Conservation (phyloP, 2,797 vertebrate species). For the Lemur catta region DNA sequence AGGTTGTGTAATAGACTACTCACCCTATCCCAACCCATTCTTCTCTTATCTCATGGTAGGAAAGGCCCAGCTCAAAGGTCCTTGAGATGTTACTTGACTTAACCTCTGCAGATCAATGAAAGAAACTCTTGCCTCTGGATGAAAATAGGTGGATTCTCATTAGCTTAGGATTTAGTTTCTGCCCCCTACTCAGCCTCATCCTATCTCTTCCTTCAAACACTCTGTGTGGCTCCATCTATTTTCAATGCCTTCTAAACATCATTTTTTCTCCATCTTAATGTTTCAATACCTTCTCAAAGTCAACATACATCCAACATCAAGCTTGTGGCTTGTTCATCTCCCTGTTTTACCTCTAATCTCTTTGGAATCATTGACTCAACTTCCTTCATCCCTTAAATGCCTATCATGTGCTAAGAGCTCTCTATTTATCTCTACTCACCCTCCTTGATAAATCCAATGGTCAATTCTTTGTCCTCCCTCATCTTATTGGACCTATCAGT, state of each 20-base stretch:
- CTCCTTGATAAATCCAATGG: neutral
- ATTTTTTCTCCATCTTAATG: conserved; percentile 1
- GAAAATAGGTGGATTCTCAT: neutral
- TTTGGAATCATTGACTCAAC: neutral
- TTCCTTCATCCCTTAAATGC: neutral
- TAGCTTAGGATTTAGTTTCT: neutral
- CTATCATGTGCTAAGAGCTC: neutral
- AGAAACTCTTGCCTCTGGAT: neutral
- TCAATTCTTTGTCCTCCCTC: neutral
- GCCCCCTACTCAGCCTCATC: neutral
- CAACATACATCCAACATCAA: neutral
- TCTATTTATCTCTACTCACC: neutral
- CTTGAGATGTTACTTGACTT: neutral
- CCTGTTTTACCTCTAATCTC: neutral
- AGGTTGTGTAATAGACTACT: neutral
- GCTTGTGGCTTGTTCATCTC: neutral
- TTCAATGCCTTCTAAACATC: neutral
- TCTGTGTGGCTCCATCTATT: neutral
- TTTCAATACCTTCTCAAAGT: neutral
- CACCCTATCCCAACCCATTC: neutral
- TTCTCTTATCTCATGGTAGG: neutral
- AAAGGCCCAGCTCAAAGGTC: neutral
- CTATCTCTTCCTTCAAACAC: neutral
- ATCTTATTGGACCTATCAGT: neutral
- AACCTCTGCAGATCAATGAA: neutral